Evolutionary conservation across 2,888 invertebrate species (phyloP).

Genomic region (Eudasyphora cyanicolor): DNA sequence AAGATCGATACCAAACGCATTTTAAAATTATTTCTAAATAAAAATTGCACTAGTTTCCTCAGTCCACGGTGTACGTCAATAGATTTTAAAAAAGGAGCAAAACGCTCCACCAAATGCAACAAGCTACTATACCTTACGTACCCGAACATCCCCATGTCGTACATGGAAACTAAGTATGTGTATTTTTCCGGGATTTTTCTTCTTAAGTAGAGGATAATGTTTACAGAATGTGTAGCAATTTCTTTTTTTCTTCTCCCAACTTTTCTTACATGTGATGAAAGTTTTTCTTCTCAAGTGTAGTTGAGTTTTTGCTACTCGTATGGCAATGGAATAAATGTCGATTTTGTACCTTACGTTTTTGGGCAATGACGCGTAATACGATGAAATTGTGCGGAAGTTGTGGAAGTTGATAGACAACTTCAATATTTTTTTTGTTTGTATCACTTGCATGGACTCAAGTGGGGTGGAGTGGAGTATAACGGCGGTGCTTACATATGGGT

Average conservation of each 20-base stretch:
- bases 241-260: conserved; percentile 46
- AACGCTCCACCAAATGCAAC: no score
- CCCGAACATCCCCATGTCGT: no score
- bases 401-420: conserved; percentile 71
- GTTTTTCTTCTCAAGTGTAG: conserved; percentile 28
- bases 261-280: not conserved
- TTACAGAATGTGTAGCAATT: conserved; percentile 61
- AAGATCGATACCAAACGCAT: no score
- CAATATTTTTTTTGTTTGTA: conserved; percentile 56
- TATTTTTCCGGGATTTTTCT: conserved; percentile 9
- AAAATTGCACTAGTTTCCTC: no score
- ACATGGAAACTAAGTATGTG: not conserved
- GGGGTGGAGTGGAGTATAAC: not conserved
- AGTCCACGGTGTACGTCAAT: no score
- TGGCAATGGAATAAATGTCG: conserved; percentile 29
- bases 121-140: no score
- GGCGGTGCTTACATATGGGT: not conserved
- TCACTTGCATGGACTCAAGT: conserved; percentile 57
- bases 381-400: conserved; percentile 71
- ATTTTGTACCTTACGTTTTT: conserved; percentile 44
- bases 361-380: conserved; percentile 53
- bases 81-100: no score
- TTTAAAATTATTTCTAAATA: no score
- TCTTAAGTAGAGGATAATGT: conserved; percentile 45
- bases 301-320: conserved; percentile 1